These are phyloP conservation scores for Psettodes erumei DNA, from an alignment of 2,113 vertebrate genomes.

Conservation along the genomic window DNA sequence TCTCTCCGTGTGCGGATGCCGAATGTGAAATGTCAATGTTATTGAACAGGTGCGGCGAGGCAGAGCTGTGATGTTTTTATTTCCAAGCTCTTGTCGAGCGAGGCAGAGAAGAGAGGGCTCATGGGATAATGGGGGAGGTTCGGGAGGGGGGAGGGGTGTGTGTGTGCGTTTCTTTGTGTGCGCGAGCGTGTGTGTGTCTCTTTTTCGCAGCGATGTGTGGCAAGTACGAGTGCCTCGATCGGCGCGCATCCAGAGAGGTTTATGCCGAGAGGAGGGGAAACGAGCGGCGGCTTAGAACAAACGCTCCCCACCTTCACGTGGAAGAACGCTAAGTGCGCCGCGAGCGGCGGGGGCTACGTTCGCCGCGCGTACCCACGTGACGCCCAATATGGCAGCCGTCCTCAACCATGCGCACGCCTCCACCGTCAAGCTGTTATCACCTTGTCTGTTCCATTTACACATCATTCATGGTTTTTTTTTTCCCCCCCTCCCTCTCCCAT, in stretches of 20 bases:
- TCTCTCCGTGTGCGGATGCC: constrained; percentile 69
- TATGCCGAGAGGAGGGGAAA: constrained; percentile 68
- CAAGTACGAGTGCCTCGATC: constrained; percentile 42
- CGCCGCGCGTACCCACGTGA: constrained; percentile 32
- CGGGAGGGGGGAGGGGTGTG: constrained; percentile 52
- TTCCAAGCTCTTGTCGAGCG: constrained; percentile 78
- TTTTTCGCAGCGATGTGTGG: constrained; percentile 45
- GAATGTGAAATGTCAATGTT: constrained; percentile 86
- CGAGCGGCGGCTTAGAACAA: constrained; percentile 61
- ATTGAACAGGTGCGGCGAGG: constrained; percentile 85
- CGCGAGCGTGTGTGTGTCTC: constrained; percentile 28
- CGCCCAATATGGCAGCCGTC: constrained; percentile 54
- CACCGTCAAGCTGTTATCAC: constrained; percentile 72
- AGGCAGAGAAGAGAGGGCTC: constrained; percentile 76
- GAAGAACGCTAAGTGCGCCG: constrained; percentile 60
- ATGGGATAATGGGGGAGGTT: constrained; percentile 76
- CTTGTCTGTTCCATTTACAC: constrained; percentile 78
- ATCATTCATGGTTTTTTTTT: constrained; percentile 66
- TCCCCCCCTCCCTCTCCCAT: constrained; percentile 55
- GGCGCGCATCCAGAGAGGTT: constrained; percentile 55
- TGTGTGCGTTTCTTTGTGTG: constrained; percentile 16
- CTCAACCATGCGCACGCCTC: constrained; percentile 63
- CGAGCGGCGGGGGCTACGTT: constrained; percentile 28
- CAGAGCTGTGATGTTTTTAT: constrained; percentile 84
- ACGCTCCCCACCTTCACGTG: constrained; percentile 57